phyloP scores from a whole-genome alignment of 2,888 invertebrate genomes.

The Clivina fossor region DNA sequence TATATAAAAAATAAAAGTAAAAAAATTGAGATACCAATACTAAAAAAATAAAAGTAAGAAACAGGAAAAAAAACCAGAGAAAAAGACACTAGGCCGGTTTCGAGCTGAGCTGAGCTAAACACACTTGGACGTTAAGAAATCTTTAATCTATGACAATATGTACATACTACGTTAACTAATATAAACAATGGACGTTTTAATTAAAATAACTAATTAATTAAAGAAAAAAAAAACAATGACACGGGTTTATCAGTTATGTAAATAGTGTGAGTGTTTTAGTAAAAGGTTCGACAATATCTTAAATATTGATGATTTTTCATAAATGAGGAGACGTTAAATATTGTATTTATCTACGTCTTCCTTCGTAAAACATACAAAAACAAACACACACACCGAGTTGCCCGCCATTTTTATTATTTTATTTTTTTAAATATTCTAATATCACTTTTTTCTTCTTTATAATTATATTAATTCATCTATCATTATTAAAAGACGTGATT shows the following conservation, averaged over 20 bases:
- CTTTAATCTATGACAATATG: conserved; percentile 53
- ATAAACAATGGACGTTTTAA: conserved; percentile 34
- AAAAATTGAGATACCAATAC: too few relatives aligned
- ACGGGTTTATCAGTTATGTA: conserved; percentile 34
- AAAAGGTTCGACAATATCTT: conserved; percentile 35
- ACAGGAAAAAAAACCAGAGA: background rate
- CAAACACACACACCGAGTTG: conserved; percentile 19
- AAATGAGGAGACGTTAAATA: conserved; percentile 25
- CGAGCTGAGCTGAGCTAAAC: conserved; percentile 1
- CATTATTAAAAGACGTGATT: too few relatives aligned
- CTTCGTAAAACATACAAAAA: conserved; percentile 16
- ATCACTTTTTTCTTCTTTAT: too few relatives aligned
- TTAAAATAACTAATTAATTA: conserved; percentile 19
- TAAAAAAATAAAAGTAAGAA: too few relatives aligned
- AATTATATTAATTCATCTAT: too few relatives aligned
- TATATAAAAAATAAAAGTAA: too few relatives aligned
- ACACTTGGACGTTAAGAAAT: conserved; percentile 29
- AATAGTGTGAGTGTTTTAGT: conserved; percentile 34
- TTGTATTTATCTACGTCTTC: conserved; percentile 30
- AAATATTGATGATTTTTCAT: conserved; percentile 22
- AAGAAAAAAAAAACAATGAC: conserved; percentile 18
- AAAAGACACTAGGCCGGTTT: conserved; percentile 1
- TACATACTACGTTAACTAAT: conserved; percentile 47
- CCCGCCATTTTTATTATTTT: too few relatives aligned
- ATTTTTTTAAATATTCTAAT: too few relatives aligned